phyloP scores from a whole-genome alignment of 2,888 invertebrate species.

The Shargacucullia verbasci region DNA sequence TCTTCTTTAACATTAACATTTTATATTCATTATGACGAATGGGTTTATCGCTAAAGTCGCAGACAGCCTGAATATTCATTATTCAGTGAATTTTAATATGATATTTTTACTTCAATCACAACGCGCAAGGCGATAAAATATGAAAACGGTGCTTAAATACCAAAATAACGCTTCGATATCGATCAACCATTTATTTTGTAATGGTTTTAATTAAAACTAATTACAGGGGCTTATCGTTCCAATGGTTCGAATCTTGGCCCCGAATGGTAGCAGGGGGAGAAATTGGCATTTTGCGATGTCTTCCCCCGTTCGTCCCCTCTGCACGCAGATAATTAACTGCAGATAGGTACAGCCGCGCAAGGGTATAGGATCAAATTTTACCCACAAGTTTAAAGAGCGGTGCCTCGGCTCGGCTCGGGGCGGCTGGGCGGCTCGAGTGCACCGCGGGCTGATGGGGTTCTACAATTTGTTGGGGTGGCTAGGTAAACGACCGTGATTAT shows the following conservation, averaged over 20 bases:
- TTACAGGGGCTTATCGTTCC: slow-evolving; percentile 78
- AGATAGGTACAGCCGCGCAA: slow-evolving; percentile 80
- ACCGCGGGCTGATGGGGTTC: slow-evolving; percentile 76
- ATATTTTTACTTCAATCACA: slow-evolving; percentile 26
- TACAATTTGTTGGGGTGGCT: slow-evolving; percentile 83
- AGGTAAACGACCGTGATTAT: slow-evolving; percentile 85
- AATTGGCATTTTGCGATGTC: slow-evolving; percentile 78
- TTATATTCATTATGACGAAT: slow-evolving; percentile 22
- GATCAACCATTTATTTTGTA: slow-evolving; percentile 69
- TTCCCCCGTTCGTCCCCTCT: slow-evolving; percentile 78
- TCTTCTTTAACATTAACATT: slow-evolving; percentile 13
- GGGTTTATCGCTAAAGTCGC: slow-evolving; percentile 39
- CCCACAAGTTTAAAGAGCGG: slow-evolving; percentile 82
- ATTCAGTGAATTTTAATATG: slow-evolving; percentile 44
- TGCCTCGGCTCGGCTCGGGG: slow-evolving; percentile 65
- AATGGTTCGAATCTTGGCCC: slow-evolving; percentile 75
- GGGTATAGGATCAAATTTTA: slow-evolving; percentile 83
- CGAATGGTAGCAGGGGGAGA: slow-evolving; percentile 72
- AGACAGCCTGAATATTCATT: slow-evolving; percentile 51
- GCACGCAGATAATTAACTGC: slow-evolving; percentile 86
- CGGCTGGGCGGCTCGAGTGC: slow-evolving; percentile 62
- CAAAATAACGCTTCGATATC: slow-evolving; percentile 60
- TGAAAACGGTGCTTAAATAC: slow-evolving; percentile 52
- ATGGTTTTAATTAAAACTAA: slow-evolving; percentile 86
- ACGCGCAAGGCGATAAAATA: slow-evolving; percentile 43